Conservation (phyloP, 2,113 vertebrate genomes). For the Sinocyclocheilus maitianheensis region DNA sequence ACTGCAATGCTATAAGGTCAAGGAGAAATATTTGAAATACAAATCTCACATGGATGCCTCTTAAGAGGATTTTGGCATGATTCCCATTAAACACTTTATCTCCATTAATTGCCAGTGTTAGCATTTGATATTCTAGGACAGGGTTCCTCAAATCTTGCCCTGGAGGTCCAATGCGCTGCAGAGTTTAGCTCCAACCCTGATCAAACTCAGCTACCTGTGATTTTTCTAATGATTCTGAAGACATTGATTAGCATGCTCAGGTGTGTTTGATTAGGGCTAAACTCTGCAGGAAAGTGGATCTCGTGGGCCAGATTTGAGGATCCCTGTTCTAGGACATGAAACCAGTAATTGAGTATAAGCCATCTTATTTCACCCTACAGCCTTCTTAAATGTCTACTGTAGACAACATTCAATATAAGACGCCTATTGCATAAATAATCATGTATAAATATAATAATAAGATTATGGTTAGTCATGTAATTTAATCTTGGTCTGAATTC, state of each 20-base stretch:
- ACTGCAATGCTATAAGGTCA: constrained; percentile 7
- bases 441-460: constrained; percentile 9
- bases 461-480: not conserved
- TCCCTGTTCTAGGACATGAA: constrained; percentile 1
- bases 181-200: too few relatives aligned
- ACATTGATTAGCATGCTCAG: too few relatives aligned
- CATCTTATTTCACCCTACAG: constrained; percentile 8
- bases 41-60: not conserved
- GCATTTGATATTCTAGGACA: not conserved
- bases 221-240: too few relatives aligned
- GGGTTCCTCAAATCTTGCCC: too few relatives aligned
- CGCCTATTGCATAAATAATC: not conserved
- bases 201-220: too few relatives aligned
- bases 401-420: not conserved
- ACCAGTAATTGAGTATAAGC: constrained; percentile 4
- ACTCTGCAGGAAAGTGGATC: too few relatives aligned
- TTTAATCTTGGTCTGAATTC: not conserved
- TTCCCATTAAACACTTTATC: constrained; percentile 31
- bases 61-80: constrained; percentile 46
- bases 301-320: too few relatives aligned
- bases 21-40: not conserved
- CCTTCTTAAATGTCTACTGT: not conserved
- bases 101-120: constrained; percentile 35
- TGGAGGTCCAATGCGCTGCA: too few relatives aligned
- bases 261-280: too few relatives aligned